Evolutionary conservation across 1,140 invertebrate genomes (phyloP).

Genomic region (Halictus rubicundus): DNA sequence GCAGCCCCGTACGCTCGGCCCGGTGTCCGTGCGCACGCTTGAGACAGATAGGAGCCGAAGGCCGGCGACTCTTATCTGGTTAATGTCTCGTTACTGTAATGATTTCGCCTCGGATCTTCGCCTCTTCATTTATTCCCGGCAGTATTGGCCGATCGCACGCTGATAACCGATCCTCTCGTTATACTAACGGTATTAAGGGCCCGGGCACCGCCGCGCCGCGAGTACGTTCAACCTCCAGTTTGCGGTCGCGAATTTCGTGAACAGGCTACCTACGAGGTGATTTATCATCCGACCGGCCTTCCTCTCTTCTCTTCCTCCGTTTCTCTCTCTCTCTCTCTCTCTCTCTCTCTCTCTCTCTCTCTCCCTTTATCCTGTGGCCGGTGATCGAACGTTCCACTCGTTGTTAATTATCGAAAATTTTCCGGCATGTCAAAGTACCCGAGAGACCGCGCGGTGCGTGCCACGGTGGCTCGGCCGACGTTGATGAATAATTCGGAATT

Average conservation of each 20-base stretch:
- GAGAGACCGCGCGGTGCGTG: background rate
- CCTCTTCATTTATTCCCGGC: conserved; percentile 65
- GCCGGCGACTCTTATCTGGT: conserved; percentile 64
- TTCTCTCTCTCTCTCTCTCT: too few species aligned
- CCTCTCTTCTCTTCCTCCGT: background rate
- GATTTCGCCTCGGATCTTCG: conserved; percentile 66
- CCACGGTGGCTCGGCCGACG: background rate
- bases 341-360: background rate
- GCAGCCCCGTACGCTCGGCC: background rate
- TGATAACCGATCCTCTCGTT: conserved; percentile 62
- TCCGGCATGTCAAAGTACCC: conserved; percentile 33
- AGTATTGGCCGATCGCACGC: conserved; percentile 63
- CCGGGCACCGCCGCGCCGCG: conserved; percentile 18
- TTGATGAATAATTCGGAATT: conserved; percentile 7
- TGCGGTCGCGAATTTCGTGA: conserved; percentile 55
- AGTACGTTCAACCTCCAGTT: conserved; percentile 27
- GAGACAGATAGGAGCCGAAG: conserved; percentile 55
- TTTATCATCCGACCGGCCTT: conserved; percentile 51
- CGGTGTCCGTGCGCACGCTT: conserved; percentile 14
- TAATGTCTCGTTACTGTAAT: conserved; percentile 68
- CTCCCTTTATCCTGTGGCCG: background rate
- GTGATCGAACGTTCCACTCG: conserved; percentile 52
- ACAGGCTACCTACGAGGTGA: conserved; percentile 57
- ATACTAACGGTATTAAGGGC: conserved; percentile 64
- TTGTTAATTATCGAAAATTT: conserved; percentile 58